These are phyloP conservation scores for Hyposoter didymator DNA, from an alignment of 2,888 invertebrate genomes.

Conservation along the genomic window DNA sequence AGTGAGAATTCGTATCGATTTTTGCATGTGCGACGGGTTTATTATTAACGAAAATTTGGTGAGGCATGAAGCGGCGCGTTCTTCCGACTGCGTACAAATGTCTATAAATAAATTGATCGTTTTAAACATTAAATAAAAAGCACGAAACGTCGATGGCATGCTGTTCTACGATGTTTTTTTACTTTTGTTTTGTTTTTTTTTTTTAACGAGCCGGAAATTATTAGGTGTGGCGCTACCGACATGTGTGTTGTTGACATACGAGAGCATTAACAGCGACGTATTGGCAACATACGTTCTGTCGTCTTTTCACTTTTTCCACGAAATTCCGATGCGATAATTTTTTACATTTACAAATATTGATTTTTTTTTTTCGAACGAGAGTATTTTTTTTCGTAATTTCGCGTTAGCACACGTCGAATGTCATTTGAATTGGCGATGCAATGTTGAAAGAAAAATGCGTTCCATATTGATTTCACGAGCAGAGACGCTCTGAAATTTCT, in stretches of 20 bases:
- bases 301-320: background rate
- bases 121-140: background rate
- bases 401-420: background rate
- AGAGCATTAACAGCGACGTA: slow-evolving; percentile 12
- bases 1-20: too few species aligned
- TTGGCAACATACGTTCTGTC: background rate
- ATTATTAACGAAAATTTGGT: background rate
- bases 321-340: background rate
- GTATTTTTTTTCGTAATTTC: background rate
- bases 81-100: background rate
- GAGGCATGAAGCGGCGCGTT: background rate
- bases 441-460: background rate
- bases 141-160: background rate
- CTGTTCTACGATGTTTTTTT: background rate
- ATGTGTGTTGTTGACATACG: slow-evolving; percentile 9
- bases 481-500: background rate
- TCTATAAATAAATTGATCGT: background rate
- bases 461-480: background rate
- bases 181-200: background rate
- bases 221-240: slow-evolving; percentile 21
- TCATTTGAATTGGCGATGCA: background rate
- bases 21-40: background rate
- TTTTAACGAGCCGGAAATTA: slow-evolving; percentile 15
- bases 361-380: background rate
- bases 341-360: background rate